These are phyloP conservation scores for Stichodactyla helianthus DNA, from an alignment of 64 coral and sea anemone genomes.

Conservation along the genomic window DNA sequence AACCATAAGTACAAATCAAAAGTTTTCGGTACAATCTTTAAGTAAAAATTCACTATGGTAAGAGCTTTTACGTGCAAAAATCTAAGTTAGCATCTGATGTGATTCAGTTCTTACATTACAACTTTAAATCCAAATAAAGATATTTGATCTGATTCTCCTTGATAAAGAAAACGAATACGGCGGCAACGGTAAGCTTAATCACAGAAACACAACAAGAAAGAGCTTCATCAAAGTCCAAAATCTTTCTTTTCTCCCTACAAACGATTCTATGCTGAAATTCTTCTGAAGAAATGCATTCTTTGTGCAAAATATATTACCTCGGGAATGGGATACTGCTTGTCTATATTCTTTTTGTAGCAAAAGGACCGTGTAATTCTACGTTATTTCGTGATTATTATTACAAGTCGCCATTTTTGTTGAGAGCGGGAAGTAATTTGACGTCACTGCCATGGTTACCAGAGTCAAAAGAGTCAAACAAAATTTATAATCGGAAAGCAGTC, in stretches of 20 bases:
- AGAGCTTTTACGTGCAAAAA: no score
- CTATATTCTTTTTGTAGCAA: background rate
- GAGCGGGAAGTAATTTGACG: constrained; percentile 55
- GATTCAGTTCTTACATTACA: no score
- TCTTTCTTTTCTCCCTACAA: background rate
- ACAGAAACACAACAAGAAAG: background rate
- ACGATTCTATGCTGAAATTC: background rate
- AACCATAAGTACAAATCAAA: no score
- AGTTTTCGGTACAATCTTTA: background rate
- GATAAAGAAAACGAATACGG: no score
- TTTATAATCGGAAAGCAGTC: constrained; percentile 14
- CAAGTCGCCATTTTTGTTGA: constrained; percentile 64
- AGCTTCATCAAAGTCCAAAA: background rate
- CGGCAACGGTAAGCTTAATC: no score
- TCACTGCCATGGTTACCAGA: constrained; percentile 74
- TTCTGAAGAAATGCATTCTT: background rate
- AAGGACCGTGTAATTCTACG: constrained; percentile 1
- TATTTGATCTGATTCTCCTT: no score
- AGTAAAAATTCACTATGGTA: no score
- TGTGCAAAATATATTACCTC: background rate
- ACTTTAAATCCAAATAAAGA: no score
- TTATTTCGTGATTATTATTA: constrained; percentile 17
- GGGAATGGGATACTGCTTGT: background rate
- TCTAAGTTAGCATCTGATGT: no score
- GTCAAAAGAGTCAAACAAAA: constrained; percentile 46